Evolutionary conservation across 2,113 vertebrate genomes (phyloP).

Genomic region (Lepisosteus oculatus): DNA sequence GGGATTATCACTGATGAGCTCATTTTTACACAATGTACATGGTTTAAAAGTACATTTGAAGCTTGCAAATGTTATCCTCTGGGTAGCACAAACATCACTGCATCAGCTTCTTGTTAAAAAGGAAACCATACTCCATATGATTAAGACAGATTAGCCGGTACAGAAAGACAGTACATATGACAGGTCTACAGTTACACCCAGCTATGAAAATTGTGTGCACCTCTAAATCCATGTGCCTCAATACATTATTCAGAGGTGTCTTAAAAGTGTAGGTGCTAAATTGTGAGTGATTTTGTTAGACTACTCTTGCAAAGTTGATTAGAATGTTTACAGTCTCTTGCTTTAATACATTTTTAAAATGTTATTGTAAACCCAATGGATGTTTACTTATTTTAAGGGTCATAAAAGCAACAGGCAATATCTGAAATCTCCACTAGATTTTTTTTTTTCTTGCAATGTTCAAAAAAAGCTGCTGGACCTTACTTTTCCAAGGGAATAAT

Average conservation of each 20-base stretch:
- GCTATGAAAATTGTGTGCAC: too few relatives aligned
- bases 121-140: too few relatives aligned
- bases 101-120: too few relatives aligned
- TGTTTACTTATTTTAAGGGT: background rate
- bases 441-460: background rate
- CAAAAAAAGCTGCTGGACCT: background rate
- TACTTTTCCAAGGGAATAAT: slow-evolving; percentile 5
- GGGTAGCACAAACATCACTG: background rate
- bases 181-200: too few relatives aligned
- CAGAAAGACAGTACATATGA: too few relatives aligned
- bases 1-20: background rate
- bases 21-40: background rate
- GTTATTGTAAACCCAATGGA: background rate
- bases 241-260: too few relatives aligned
- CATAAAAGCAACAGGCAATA: background rate
- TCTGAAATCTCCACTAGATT: slow-evolving; percentile 3
- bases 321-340: background rate
- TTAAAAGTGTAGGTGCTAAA: too few relatives aligned
- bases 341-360: background rate
- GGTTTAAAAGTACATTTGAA: background rate
- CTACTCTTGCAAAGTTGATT: too few relatives aligned
- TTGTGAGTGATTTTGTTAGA: too few relatives aligned
- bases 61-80: background rate
- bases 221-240: too few relatives aligned
- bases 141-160: too few relatives aligned